These are phyloP conservation scores for Callipepla californica DNA, from an alignment of 2,113 vertebrate species.

Conservation along the genomic window DNA sequence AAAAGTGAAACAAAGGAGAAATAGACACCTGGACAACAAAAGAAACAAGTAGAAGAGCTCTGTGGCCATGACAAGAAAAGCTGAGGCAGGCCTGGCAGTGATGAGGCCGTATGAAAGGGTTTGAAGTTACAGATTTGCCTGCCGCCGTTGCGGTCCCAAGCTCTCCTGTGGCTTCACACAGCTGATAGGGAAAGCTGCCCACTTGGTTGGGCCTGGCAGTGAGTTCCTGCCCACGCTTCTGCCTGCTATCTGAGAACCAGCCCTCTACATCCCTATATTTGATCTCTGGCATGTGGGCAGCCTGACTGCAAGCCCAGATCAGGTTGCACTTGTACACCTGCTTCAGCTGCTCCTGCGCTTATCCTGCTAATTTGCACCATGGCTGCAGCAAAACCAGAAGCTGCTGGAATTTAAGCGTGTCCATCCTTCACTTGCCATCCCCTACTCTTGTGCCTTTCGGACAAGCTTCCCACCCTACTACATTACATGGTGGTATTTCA, in stretches of 20 bases:
- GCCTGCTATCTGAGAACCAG: accelerated
- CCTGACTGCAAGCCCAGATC: neutral
- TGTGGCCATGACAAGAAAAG: neutral
- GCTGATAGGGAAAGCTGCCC: accelerated
- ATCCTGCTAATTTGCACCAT: neutral
- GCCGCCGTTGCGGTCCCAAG: neutral
- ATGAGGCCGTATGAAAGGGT: accelerated
- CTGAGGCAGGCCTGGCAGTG: neutral
- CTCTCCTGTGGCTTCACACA: accelerated
- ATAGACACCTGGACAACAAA: neutral
- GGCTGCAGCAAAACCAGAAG: neutral
- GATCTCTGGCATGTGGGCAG: neutral
- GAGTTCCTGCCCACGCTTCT: neutral
- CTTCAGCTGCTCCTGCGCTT: neutral
- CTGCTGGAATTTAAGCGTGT: neutral
- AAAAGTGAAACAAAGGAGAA: neutral
- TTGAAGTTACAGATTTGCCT: neutral
- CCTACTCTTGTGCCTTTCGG: neutral
- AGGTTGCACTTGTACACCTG: neutral
- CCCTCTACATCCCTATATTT: accelerated
- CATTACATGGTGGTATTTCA: neutral
- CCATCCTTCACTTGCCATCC: neutral
- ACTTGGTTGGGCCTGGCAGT: accelerated
- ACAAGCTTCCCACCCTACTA: neutral
- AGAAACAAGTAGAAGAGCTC: neutral